phyloP scores from a whole-genome alignment of 30 jellyfish, hydroid and myxozoan species.

The Pelagia noctiluca region DNA sequence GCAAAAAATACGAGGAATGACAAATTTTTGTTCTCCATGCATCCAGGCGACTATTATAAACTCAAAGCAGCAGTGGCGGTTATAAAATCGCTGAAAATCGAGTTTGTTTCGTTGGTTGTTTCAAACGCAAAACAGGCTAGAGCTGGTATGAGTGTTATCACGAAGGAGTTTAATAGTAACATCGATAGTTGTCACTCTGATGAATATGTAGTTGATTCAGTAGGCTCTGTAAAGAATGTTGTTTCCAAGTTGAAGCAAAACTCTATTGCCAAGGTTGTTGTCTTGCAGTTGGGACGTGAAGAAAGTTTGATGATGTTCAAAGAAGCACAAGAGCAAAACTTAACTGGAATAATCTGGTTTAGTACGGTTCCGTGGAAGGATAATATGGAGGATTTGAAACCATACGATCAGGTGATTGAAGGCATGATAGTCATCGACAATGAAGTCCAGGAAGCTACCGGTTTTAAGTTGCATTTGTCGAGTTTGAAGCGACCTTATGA shows the following conservation, averaged over 20 bases:
- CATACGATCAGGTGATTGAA: conserved; percentile 57
- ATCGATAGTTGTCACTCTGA: conserved; percentile 27
- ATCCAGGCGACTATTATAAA: conserved; percentile 75
- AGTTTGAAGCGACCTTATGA: conserved; percentile 53
- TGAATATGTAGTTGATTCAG: conserved; percentile 3
- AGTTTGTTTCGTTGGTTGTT: conserved; percentile 69
- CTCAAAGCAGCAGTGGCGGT: conserved; percentile 79
- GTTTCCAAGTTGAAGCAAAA: conserved; percentile 49
- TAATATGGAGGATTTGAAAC: conserved; percentile 15
- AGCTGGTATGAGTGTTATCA: conserved; percentile 39
- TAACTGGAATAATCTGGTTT: conserved; percentile 63
- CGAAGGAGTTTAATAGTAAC: conserved; percentile 11
- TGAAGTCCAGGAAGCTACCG: conserved; percentile 46
- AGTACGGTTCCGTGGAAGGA: conserved; percentile 69
- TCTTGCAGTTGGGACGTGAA: conserved; percentile 55
- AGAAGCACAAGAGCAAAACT: conserved; percentile 57
- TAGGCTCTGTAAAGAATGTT: conserved; percentile 21
- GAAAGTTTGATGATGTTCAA: conserved; percentile 50
- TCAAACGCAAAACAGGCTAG: conserved; percentile 74
- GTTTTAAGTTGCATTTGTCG: conserved; percentile 37
- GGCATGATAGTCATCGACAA: conserved; percentile 83
- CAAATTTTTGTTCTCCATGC: conserved; percentile 47
- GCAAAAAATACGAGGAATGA: neutral
- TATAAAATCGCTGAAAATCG: conserved; percentile 48
- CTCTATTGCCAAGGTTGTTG: conserved; percentile 73